Percentiles rank a stretch among this genome's conserved stretches.
These are phyloP conservation scores for Neosalanx taihuensis DNA, from an alignment of 2,797 vertebrate genomes.

Conservation along the genomic window DNA sequence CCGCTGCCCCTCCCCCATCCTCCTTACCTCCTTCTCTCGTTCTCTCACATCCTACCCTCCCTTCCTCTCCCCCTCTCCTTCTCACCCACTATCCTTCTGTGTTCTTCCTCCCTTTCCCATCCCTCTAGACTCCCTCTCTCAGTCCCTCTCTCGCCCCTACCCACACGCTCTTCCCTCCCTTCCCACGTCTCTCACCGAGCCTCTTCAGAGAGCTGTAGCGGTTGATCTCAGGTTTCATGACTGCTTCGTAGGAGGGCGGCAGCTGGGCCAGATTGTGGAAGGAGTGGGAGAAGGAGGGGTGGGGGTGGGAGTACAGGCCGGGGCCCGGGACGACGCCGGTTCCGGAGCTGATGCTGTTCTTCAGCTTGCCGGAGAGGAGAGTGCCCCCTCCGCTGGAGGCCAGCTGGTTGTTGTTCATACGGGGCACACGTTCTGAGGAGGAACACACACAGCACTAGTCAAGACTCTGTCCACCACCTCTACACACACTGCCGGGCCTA, in stretches of 20 bases:
- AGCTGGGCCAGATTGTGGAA: slow-evolving; percentile 90
- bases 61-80: slow-evolving; percentile 4
- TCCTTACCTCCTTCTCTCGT: slow-evolving; percentile 27
- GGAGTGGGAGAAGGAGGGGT: slow-evolving; percentile 82
- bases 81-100: slow-evolving; percentile 9
- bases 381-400: slow-evolving; percentile 52
- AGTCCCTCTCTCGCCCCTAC: neutral
- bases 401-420: slow-evolving; percentile 76
- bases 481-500: neutral
- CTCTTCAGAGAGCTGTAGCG: slow-evolving; percentile 88
- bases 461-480: neutral
- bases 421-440: slow-evolving; percentile 63
- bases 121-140: neutral
- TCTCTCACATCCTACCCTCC: neutral
- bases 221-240: slow-evolving; percentile 80
- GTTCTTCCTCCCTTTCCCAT: neutral
- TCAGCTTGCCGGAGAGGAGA: slow-evolving; percentile 73
- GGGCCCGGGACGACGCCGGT: slow-evolving; percentile 70
- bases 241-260: slow-evolving; percentile 82
- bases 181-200: slow-evolving; percentile 73
- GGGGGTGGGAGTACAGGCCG: slow-evolving; percentile 60
- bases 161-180: neutral
- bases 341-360: slow-evolving; percentile 74
- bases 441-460: too few species aligned
- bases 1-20: slow-evolving; percentile 47